Base-by-base conservation (phyloP, 2,888 invertebrate species). In the Stenchaetothrips biformis region DNA sequence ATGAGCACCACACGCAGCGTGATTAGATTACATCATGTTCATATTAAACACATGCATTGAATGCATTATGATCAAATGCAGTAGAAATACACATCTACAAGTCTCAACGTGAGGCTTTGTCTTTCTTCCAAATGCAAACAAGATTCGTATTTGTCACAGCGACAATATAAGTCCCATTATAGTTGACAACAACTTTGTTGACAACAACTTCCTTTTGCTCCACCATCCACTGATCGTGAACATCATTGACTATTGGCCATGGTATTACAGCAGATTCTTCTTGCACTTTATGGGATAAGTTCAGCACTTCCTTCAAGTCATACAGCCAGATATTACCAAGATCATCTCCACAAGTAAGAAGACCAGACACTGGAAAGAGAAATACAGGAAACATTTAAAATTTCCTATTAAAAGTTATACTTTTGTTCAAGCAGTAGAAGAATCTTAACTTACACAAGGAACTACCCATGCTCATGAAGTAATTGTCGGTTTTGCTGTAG, bases 121-220 rank as follows among this genome's bases (percentile, higher is more conserved):
- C 67, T 74, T 82, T 81, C 77, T 83, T 83, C 85, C 85, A 86
- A 11, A 86, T 83, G 81, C 86, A 86, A n/a, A 86, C 86, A 83
- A 86, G 84, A 81, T 86, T 86, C 79, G 86, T 86, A 79, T 85
- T 85, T 0, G 86, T 86, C 21, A 86, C 86, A 7, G 86, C 85
- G 4, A 86, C 85, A 49, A 86, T 81, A 82, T 84, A 84, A n/a
- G 82, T 82, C 2, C 85, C 84, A 49, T 82, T 83, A 77, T 82
- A 81, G 21, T 84, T 84, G 16, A 86, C 81, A 0, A 84, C 82
- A 47, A 85, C 85, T 82, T 85, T 85, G 80, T 86, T 85, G 2
- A 86, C 83, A 11, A 86, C 85, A 78, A 86, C 86, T 79, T 86
- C 86, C n/a, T 84, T 84, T 77, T 84, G 85, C 74, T 83, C 84